Conservation (phyloP, 2,113 vertebrate species). For the Cyprinus carpio region DNA sequence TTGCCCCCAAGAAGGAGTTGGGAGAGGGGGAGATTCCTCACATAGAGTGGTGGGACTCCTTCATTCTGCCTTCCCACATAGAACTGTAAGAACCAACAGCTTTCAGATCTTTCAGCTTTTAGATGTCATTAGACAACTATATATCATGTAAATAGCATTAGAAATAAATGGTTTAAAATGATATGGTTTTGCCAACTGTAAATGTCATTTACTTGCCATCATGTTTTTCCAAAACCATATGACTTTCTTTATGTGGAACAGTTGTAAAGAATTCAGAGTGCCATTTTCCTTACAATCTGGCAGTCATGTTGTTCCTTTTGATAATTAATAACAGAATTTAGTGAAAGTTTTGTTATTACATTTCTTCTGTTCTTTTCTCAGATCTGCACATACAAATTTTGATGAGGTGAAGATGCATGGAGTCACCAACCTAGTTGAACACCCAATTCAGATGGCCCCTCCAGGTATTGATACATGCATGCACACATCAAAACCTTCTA, state of each 20-base stretch:
- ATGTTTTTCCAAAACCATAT: background rate
- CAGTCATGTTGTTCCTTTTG: background rate
- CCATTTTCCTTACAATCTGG: background rate
- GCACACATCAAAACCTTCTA: background rate
- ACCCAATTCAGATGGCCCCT: constrained; percentile 91
- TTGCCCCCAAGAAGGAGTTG: constrained; percentile 92
- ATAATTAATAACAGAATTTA: background rate
- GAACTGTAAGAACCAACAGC: constrained; percentile 80
- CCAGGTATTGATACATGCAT: constrained; percentile 76
- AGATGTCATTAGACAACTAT: background rate
- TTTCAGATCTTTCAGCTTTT: background rate
- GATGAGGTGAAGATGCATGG: constrained; percentile 86
- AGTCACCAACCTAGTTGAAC: constrained; percentile 95
- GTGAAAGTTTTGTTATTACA: background rate
- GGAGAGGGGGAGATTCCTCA: constrained; percentile 87
- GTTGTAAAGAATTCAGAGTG: background rate
- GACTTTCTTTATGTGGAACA: too few relatives aligned
- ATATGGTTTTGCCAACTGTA: background rate
- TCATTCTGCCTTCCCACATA: constrained; percentile 86
- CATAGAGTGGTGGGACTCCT: constrained; percentile 99
- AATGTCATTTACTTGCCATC: background rate
- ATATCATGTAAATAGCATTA: background rate
- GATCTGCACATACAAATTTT: constrained; percentile 73
- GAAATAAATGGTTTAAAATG: background rate
- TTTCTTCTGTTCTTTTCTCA: constrained; percentile 53